These are phyloP conservation scores for Kradibia gibbosae DNA, from an alignment of 1,140 invertebrate genomes.

Conservation along the genomic window DNA sequence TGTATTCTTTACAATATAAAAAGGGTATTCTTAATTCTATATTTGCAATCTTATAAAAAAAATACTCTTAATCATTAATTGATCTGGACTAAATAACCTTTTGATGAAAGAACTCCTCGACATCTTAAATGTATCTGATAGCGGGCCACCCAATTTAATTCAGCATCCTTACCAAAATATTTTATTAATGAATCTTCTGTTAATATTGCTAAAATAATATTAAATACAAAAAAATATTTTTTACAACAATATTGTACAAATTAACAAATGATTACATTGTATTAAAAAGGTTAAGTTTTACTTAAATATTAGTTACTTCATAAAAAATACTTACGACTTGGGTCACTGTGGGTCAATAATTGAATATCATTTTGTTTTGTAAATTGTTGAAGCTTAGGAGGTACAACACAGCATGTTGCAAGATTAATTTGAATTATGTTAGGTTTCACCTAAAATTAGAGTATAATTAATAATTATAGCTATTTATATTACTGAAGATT, in stretches of 20 bases:
- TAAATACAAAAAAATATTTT: constrained; percentile 40
- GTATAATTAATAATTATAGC: constrained; percentile 10
- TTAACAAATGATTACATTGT: neutral
- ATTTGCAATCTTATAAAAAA: constrained; percentile 4
- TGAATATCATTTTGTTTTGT: constrained; percentile 93
- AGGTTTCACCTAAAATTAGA: constrained; percentile 81
- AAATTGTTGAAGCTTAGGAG: constrained; percentile 89
- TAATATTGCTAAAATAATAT: constrained; percentile 46
- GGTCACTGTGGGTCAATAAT: constrained; percentile 95
- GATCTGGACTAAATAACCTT: constrained; percentile 81
- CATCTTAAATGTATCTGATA: constrained; percentile 93
- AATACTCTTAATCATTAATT: constrained; percentile 51
- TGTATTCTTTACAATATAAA: too few species aligned
- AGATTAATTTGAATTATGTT: constrained; percentile 96
- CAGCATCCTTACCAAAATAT: constrained; percentile 69
- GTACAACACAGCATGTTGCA: constrained; percentile 95
- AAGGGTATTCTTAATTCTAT: constrained; percentile 11
- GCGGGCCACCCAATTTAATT: constrained; percentile 81
- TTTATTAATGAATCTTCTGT: constrained; percentile 68
- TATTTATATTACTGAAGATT: neutral
- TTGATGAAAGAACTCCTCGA: constrained; percentile 89
- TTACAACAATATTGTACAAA: neutral
- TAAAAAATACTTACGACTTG: constrained; percentile 78
- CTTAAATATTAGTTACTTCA: neutral
- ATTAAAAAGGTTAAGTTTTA: neutral